Base-by-base conservation (phyloP, 2,797 vertebrate genomes). In the Melanotaenia pygmaea region DNA sequence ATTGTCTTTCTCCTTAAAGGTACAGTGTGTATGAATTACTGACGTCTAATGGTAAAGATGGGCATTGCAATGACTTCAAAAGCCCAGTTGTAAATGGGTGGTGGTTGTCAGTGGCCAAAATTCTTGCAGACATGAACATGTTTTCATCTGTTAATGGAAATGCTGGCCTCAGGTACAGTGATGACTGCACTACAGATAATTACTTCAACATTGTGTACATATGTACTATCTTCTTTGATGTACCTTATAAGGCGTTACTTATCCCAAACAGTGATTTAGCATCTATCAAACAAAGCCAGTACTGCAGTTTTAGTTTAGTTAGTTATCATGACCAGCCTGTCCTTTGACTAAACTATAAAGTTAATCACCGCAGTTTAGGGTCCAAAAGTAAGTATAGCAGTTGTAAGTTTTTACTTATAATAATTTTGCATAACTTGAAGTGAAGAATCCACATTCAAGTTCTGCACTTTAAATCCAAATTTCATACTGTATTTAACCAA, bases 401-500 rank as follows among this genome's bases (percentile, higher is more conserved):
- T 28, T 20, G 6, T 3, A 18, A 12, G 22, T 61, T 38, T 43
- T 38, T 43, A 13, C 18, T 4, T 2, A 18, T 50, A 11, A n/a
- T 20, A 50, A 50, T 1, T 50, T 50, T 50, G 20, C 47, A n/a
- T 50, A 22, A 50, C 9, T 47, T 47, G 18, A 47, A 47, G 20
- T 7, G n/a, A n/a, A 50, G n/a, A 50, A 50, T 50, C 47, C 4
- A 10, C 10, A 10, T 24, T 22, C 3, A 12, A 24, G 7, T 3
- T 51, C 22, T 51, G 47, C n/a, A 22, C 11, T 56, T 56, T 14
- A 5, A 53, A 35, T 59, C 32, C 56, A 56, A 63, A 22, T 5
- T 80, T 76, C 54, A 10, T 38, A 1, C 12, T 18, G 35, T 13
- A 4, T 62, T 22, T 43, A 70, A 76, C 72, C 58, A 80, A 75